Evolutionary conservation across 2,113 vertebrate species (phyloP).

Genomic region (Cichladusa arquata): DNA sequence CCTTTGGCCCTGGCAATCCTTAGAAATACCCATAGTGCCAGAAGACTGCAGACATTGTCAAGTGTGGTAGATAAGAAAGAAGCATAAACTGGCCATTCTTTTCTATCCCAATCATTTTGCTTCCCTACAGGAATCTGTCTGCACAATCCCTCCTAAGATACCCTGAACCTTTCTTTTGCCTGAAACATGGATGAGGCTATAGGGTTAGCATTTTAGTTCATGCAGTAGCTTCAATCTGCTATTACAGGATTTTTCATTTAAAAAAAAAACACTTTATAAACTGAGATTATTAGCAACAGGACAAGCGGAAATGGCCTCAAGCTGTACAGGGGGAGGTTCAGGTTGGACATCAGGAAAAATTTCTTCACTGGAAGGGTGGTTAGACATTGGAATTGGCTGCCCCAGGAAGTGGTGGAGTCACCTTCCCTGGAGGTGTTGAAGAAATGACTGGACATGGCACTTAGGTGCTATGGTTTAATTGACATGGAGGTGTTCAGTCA

Average conservation of each 20-base stretch:
- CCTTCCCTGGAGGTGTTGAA: not conserved
- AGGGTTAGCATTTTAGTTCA: not conserved
- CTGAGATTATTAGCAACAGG: not conserved
- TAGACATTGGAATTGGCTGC: not conserved
- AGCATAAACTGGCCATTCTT: not conserved
- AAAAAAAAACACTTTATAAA: not conserved
- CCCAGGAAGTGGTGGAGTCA: not conserved
- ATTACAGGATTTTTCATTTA: not conserved
- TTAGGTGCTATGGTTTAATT: not conserved
- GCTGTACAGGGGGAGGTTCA: rapidly evolving
- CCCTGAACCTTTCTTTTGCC: not conserved
- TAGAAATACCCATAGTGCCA: not conserved
- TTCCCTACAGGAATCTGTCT: not conserved
- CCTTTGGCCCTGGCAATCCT: not conserved
- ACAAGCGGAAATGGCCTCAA: not conserved
- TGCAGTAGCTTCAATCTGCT: not conserved
- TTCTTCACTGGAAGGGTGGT: not conserved
- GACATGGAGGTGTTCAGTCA: not conserved
- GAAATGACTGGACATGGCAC: not conserved
- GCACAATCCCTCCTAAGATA: not conserved
- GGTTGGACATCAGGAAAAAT: not conserved
- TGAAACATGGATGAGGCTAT: not conserved
- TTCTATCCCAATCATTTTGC: not conserved
- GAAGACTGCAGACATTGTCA: not conserved
- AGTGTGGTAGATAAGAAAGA: not conserved